A percentile compares a stretch with the other conserved stretches of the same genome.
Conservation (phyloP, 2,888 invertebrate species). For the Sycophila texana region DNA sequence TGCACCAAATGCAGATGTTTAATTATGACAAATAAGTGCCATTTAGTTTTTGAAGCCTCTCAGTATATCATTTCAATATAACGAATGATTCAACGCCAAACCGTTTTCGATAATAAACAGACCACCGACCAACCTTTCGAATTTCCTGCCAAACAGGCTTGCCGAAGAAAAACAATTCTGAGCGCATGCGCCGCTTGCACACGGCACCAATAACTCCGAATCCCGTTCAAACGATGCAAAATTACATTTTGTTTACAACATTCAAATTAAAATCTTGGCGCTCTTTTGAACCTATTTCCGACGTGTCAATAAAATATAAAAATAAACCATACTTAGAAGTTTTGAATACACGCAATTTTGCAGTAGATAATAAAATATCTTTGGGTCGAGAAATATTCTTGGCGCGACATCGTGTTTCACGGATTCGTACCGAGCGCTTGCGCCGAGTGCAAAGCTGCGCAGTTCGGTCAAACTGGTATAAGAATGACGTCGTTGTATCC, state of each 20-base stretch:
- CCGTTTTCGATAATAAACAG: constrained; percentile 10
- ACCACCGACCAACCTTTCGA: constrained; percentile 11
- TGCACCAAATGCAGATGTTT: too few relatives aligned
- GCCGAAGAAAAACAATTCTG: neutral
- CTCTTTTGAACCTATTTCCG: neutral
- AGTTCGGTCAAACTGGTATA: constrained; percentile 60
- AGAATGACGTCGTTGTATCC: constrained; percentile 48
- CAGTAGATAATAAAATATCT: constrained; percentile 3
- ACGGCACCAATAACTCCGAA: constrained; percentile 56
- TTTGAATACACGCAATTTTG: neutral
- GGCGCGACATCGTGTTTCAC: constrained; percentile 41
- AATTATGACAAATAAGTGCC: too few relatives aligned
- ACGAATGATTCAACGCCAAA: constrained; percentile 1
- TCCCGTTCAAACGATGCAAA: constrained; percentile 51
- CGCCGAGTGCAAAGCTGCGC: constrained; percentile 61
- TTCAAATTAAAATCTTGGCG: neutral
- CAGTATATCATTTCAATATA: too few relatives aligned
- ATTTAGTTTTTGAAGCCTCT: too few relatives aligned
- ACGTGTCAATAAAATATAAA: neutral
- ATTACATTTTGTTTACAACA: constrained; percentile 8
- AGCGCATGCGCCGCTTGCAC: constrained; percentile 61
- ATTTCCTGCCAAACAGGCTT: constrained; percentile 23
- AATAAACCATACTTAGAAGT: neutral
- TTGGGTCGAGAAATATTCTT: constrained; percentile 32
- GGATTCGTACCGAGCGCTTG: constrained; percentile 51